Evolutionary conservation across 1,140 invertebrate genomes (phyloP).

Genomic region (Zaprionus taronus): DNA sequence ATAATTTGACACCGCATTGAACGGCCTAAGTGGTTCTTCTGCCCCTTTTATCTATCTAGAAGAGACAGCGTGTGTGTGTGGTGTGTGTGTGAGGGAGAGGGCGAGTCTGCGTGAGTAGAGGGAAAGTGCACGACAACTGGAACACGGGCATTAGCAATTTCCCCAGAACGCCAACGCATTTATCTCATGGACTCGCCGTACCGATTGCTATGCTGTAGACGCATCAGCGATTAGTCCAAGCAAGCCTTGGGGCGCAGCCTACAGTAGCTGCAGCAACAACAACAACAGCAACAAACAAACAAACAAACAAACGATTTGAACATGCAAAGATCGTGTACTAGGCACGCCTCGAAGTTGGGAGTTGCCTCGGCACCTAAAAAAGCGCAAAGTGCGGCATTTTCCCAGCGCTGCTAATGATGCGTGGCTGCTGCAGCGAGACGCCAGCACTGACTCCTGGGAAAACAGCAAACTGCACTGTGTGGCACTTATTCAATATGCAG

Average conservation of each 20-base stretch:
- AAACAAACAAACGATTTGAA: slow-evolving; percentile 35
- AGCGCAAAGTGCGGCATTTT: slow-evolving; percentile 62
- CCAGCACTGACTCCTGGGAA: slow-evolving; percentile 44
- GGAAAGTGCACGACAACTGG: slow-evolving; percentile 49
- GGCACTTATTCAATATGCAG: slow-evolving; percentile 56
- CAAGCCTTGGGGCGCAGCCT: slow-evolving; percentile 59
- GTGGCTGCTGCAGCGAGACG: slow-evolving; percentile 28
- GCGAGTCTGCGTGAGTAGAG: slow-evolving; percentile 31
- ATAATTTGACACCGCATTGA: slow-evolving; percentile 68
- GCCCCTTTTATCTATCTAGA: background rate
- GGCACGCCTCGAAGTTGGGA: slow-evolving; percentile 38
- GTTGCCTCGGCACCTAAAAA: slow-evolving; percentile 52
- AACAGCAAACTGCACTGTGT: slow-evolving; percentile 17
- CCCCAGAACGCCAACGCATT: slow-evolving; percentile 81
- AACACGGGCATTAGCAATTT: slow-evolving; percentile 69
- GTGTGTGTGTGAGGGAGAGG: background rate
- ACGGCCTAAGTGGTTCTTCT: slow-evolving; percentile 12
- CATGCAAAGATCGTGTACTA: slow-evolving; percentile 64
- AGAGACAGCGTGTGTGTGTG: background rate
- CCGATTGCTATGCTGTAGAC: slow-evolving; percentile 9
- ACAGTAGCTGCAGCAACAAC: slow-evolving; percentile 44
- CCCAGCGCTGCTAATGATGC: slow-evolving; percentile 56
- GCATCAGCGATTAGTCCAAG: slow-evolving; percentile 66
- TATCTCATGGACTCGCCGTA: slow-evolving; percentile 46
- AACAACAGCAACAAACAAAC: slow-evolving; percentile 39